Percentiles rank a stretch among this genome's conserved stretches.
phyloP scores from a whole-genome alignment of 1,140 invertebrate species.

The Bombus waltoni region DNA sequence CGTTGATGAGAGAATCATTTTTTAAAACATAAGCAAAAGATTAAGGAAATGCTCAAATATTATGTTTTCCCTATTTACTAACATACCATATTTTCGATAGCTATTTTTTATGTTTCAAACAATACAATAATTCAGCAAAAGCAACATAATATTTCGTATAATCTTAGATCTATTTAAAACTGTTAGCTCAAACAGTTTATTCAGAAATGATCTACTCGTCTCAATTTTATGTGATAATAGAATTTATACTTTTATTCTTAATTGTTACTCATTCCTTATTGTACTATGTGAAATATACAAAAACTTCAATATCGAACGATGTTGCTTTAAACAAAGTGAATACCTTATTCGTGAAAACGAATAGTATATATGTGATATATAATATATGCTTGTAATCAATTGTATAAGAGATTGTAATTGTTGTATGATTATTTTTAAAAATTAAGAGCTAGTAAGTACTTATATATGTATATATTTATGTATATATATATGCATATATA shows the following conservation, averaged over 20 bases:
- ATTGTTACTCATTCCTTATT: neutral
- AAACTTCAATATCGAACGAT: neutral
- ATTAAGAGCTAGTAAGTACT: neutral
- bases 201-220: no score
- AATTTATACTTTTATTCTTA: neutral
- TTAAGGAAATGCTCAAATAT: neutral
- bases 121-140: neutral
- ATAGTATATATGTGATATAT: constrained; percentile 2
- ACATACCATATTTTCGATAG: neutral
- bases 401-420: neutral
- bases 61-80: neutral
- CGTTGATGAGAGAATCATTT: constrained; percentile 1
- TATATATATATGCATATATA: no score
- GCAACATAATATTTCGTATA: neutral
- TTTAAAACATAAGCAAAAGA: neutral
- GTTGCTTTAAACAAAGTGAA: neutral
- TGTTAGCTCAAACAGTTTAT: neutral
- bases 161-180: neutral
- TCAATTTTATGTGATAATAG: neutral
- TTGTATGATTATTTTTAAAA: neutral
- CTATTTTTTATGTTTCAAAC: neutral
- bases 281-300: no score
- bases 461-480: neutral
- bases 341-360: neutral
- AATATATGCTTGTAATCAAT: neutral